phyloP scores from a whole-genome alignment of 1,140 invertebrate species.

The Phthorimaea operculella region DNA sequence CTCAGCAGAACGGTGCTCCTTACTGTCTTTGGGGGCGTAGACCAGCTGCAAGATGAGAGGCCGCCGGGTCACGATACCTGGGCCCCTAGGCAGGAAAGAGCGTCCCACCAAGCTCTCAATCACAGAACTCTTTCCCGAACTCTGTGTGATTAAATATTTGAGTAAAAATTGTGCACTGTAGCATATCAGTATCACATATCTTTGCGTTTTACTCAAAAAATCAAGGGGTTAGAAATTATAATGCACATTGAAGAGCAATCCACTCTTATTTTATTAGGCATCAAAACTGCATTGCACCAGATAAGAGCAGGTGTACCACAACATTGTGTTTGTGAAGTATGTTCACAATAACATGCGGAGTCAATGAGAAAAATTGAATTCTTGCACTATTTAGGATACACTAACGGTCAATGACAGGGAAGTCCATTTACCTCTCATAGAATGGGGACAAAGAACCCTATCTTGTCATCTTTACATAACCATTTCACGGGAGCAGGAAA shows the following conservation, averaged over 20 bases:
- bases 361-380: no score
- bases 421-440: slow-evolving; percentile 22
- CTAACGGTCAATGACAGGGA: slow-evolving; percentile 36
- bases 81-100: slow-evolving; percentile 96
- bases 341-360: no score
- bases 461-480: slow-evolving; percentile 62
- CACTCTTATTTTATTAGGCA: no score
- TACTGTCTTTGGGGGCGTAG: slow-evolving; percentile 90
- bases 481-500: slow-evolving; percentile 16
- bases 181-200: no score
- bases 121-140: slow-evolving; percentile 99
- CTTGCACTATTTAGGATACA: background rate
- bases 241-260: no score
- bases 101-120: slow-evolving; percentile 98
- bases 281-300: no score
- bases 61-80: slow-evolving; percentile 96
- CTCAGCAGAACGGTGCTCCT: slow-evolving; percentile 83
- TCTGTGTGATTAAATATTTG: slow-evolving; percentile 70
- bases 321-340: no score
- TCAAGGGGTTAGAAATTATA: no score
- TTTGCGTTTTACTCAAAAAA: no score
- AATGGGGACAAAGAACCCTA: slow-evolving; percentile 56
- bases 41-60: slow-evolving; percentile 95
- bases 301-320: no score
- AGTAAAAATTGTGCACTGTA: no score